Evolutionary conservation across 1,140 invertebrate species (phyloP).

Genomic region (Drosophila littoralis): DNA sequence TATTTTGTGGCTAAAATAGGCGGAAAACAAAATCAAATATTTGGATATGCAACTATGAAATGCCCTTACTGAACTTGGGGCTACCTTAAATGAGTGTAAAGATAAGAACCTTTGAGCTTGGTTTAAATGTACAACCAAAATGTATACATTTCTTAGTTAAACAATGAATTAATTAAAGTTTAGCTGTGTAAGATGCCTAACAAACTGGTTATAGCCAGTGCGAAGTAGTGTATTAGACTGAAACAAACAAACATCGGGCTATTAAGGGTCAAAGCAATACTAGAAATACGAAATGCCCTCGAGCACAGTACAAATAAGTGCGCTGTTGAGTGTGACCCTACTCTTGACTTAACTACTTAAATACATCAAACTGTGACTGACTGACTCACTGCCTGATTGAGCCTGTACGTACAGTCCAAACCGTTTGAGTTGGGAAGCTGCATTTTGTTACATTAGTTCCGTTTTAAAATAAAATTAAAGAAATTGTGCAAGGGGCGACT

Average conservation of each 20-base stretch:
- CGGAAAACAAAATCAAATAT: not conserved
- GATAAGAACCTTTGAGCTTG: too few relatives aligned
- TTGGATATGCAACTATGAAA: not conserved
- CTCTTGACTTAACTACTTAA: not conserved
- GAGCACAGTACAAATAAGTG: slow-evolving; percentile 22
- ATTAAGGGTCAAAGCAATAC: slow-evolving; percentile 7
- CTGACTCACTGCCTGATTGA: not conserved
- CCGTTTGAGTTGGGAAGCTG: too few relatives aligned
- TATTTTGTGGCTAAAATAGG: slow-evolving; percentile 4
- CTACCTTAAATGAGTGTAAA: not conserved
- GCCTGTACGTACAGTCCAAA: not conserved
- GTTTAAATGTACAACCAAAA: too few relatives aligned
- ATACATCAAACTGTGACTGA: not conserved
- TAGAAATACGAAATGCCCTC: not conserved
- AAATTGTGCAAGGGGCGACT: too few relatives aligned
- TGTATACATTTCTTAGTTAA: not conserved
- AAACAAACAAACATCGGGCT: not conserved
- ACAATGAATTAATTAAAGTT: not conserved
- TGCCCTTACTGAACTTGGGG: not conserved
- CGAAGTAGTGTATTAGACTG: slow-evolving; percentile 2
- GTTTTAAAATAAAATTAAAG: too few relatives aligned
- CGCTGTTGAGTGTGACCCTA: not conserved
- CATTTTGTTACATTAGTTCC: too few relatives aligned
- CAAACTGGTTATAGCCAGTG: not conserved
- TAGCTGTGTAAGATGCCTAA: not conserved